Evolutionary conservation across 2,113 vertebrate species (phyloP).

Genomic region (Cathartes aura): DNA sequence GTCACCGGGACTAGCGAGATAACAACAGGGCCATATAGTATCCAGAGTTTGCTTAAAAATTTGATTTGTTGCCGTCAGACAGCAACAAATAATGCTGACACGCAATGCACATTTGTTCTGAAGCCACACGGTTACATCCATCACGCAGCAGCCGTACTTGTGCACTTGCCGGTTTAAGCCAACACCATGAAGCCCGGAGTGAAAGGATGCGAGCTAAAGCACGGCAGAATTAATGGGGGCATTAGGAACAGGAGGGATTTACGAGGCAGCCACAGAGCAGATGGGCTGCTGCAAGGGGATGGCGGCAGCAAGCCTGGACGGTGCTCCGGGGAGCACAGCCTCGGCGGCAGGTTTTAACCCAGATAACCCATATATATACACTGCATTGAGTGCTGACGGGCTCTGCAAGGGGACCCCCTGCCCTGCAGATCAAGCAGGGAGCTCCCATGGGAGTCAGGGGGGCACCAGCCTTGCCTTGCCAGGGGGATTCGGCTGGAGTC

Average conservation of each 20-base stretch:
- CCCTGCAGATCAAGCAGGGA: not conserved
- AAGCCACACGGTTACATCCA: fast-evolving
- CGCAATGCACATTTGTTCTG: not conserved
- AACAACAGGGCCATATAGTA: not conserved
- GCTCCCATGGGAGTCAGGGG: fast-evolving
- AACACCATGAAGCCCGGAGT: fast-evolving
- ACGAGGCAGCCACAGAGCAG: not conserved
- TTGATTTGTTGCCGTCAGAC: not conserved
- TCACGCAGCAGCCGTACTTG: fast-evolving
- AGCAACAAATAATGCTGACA: not conserved
- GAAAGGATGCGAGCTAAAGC: not conserved
- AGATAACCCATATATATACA: fast-evolving
- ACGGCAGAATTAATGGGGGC: not conserved
- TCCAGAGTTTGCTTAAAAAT: not conserved
- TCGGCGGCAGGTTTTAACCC: fast-evolving
- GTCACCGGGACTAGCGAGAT: not conserved
- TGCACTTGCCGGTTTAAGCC: not conserved
- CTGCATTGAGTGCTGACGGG: fast-evolving
- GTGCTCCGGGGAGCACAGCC: not conserved
- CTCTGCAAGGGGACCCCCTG: not conserved
- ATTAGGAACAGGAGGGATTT: not conserved
- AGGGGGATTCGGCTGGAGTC: not conserved
- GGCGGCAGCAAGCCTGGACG: not conserved
- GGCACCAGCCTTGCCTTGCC: not conserved
- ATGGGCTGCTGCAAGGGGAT: fast-evolving